These are phyloP conservation scores for Phorcus lineatus DNA, from an alignment of 2,888 invertebrate species.

Conservation along the genomic window DNA sequence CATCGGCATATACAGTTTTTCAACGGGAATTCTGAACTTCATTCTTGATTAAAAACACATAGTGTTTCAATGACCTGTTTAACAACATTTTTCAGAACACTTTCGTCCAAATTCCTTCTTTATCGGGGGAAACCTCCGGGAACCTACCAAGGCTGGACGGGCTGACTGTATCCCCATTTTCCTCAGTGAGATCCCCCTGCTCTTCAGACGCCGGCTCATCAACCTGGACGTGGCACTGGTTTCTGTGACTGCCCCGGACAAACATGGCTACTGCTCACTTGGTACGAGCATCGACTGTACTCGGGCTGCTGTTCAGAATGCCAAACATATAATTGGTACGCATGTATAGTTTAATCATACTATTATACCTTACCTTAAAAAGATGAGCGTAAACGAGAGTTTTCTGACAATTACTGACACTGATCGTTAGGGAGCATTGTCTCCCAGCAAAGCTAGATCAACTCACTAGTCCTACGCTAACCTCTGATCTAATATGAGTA, in stretches of 20 bases:
- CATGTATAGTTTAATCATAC: neutral
- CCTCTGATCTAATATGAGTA: too few relatives aligned
- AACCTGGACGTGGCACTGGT: slow-evolving; percentile 85
- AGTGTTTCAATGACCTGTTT: too few relatives aligned
- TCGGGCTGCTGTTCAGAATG: slow-evolving; percentile 87
- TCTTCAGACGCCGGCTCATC: slow-evolving; percentile 90
- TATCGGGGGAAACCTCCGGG: slow-evolving; percentile 93
- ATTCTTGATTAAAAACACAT: too few relatives aligned
- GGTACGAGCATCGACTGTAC: slow-evolving; percentile 96
- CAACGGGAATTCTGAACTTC: too few relatives aligned
- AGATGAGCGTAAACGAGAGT: too few relatives aligned
- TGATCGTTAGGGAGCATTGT: too few relatives aligned
- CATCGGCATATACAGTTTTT: too few relatives aligned
- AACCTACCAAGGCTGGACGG: slow-evolving; percentile 89
- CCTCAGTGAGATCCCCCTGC: slow-evolving; percentile 91
- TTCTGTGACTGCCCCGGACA: slow-evolving; percentile 84
- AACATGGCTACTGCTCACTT: slow-evolving; percentile 92
- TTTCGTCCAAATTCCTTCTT: slow-evolving; percentile 91
- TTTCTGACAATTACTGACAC: too few relatives aligned
- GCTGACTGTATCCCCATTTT: slow-evolving; percentile 94
- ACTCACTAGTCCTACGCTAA: too few relatives aligned
- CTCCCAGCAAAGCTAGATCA: too few relatives aligned
- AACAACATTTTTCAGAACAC: slow-evolving; percentile 77
- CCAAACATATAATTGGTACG: slow-evolving; percentile 91
- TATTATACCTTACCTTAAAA: too few relatives aligned